Evolutionary conservation across 2,888 invertebrate genomes (phyloP).

Genomic region (Conchocele bisecta): DNA sequence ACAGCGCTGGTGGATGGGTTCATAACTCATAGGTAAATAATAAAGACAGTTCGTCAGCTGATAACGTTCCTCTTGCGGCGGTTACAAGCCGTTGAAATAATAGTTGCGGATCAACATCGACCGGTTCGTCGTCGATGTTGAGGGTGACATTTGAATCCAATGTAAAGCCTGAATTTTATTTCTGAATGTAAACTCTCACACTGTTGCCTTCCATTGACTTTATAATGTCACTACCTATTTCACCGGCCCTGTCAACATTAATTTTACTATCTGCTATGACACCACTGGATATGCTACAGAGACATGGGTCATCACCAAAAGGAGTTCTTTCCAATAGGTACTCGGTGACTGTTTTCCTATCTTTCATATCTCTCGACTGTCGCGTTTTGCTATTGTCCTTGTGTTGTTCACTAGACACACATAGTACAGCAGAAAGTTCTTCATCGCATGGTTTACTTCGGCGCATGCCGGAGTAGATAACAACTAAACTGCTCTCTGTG

Average conservation of each 20-base stretch:
- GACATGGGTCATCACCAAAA: conserved; percentile 11
- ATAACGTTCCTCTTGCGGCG: background rate
- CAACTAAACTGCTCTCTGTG: background rate
- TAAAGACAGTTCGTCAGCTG: background rate
- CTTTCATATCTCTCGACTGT: conserved; percentile 22
- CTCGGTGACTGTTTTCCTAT: conserved; percentile 5
- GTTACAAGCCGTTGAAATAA: conserved; percentile 11
- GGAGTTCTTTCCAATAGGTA: conserved; percentile 13
- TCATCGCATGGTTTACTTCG: background rate
- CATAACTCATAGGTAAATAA: conserved; percentile 17
- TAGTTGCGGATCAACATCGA: background rate
- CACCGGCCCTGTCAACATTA: conserved; percentile 33
- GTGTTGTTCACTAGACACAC: conserved; percentile 35
- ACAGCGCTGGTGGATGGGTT: background rate
- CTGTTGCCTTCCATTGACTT: conserved; percentile 40
- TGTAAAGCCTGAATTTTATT: too few species aligned
- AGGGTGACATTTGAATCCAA: conserved; percentile 17
- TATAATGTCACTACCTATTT: conserved; percentile 38
- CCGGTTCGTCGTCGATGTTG: conserved; percentile 19
- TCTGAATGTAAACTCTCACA: too few species aligned
- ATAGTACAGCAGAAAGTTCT: too few species aligned
- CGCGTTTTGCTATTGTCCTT: conserved; percentile 34
- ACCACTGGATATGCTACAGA: conserved; percentile 21
- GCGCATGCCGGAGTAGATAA: background rate
- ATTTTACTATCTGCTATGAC: conserved; percentile 2